Base-by-base conservation (phyloP, 1,140 invertebrate genomes). In the Leptonema lineaticorne region DNA sequence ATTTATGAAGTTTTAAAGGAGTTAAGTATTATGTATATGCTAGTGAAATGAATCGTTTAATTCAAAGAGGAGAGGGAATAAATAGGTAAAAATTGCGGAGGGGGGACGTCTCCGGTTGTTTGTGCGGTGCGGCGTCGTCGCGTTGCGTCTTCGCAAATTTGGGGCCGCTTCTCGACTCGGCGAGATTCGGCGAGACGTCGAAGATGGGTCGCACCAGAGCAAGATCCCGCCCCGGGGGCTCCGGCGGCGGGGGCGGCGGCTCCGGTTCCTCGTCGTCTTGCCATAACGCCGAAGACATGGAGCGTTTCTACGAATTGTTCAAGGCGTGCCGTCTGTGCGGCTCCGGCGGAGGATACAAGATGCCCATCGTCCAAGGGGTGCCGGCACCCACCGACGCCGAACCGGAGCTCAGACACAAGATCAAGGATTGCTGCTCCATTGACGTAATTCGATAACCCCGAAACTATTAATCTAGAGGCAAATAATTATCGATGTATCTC, bases 241-340 rank as follows among this genome's bases (percentile, higher is more conserved):
- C 26, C 30, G 26, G 11, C n/a, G 45, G 8, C 18, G 20, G 6
- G 11, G 26, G 11, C 45, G 27, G 37, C 5, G 59, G 11, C 45
- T 37, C 14, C 3, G 11, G 58, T 22, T 16, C 58, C 1, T 22
- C 56, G 1, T 45, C 4, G 1, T 24, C 18, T 14, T 24, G 45
- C 24, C 24, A n/a, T 16, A 37, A 16, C 22, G 59, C 29, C 33
- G 18, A 28, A 14, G 73, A 73, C 75, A 81, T 81, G 79, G 78
- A 80, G 71, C 69, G 76, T 18, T 76, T 76, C 37, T 28, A 69
- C 18, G 79, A 81, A 56, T 79, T 82, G 67, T 81, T 79, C 69
- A 75, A 79, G 74, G 76, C 77, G 74, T 82, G 81, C 76, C 78
- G 81, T 0, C 72, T 82, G 4, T 82, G 81, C 58, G 81, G 81